These are phyloP conservation scores for Cremastinae sp. DNA, from an alignment of 2,888 invertebrate species.

Conservation along the genomic window DNA sequence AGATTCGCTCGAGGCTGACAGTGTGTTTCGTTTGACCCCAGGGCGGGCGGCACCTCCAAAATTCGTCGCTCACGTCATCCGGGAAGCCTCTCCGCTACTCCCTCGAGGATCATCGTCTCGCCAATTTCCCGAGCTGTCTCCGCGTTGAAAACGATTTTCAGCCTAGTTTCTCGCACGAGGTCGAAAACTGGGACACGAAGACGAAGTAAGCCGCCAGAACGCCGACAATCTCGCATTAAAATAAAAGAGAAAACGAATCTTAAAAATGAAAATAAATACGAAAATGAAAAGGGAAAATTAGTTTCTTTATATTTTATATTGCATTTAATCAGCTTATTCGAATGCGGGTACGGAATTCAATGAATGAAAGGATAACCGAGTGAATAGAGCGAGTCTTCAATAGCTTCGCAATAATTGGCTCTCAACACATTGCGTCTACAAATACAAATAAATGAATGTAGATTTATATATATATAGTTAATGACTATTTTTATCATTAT, in stretches of 20 bases:
- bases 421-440: conserved; percentile 16
- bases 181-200: conserved; percentile 55
- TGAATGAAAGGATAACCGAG: too few relatives aligned
- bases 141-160: not conserved
- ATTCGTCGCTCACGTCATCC: not conserved
- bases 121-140: not conserved
- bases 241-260: not conserved
- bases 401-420: conserved; percentile 7
- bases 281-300: conserved; percentile 5
- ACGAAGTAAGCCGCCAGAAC: conserved; percentile 57
- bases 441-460: conserved; percentile 1
- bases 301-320: not conserved
- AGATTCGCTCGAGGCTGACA: too few relatives aligned
- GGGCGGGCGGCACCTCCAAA: not conserved
- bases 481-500: conserved; percentile 9
- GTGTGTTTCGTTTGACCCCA: too few relatives aligned
- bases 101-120: not conserved
- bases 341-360: conserved; percentile 18
- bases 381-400: too few relatives aligned
- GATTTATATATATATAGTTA: conserved; percentile 6
- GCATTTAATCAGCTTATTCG: not conserved
- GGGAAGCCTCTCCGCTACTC: not conserved
- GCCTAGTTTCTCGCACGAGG: conserved; percentile 7
- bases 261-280: not conserved
- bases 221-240: conserved; percentile 58